These are phyloP conservation scores for Hypomesus transpacificus DNA, from an alignment of 2,113 vertebrate species.

Conservation along the genomic window DNA sequence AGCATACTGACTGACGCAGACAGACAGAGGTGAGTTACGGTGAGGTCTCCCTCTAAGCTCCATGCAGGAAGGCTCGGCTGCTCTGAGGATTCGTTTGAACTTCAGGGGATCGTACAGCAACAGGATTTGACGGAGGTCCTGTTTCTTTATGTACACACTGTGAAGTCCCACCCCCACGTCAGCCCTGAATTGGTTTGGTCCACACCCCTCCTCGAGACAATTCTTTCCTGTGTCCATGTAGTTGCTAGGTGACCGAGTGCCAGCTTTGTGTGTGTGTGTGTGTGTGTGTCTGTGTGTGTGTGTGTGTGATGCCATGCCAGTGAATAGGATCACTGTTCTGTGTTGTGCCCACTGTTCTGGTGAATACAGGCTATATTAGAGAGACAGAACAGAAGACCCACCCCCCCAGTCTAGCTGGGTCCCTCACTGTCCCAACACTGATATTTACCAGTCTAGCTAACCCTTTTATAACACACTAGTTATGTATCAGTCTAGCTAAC, in stretches of 20 bases:
- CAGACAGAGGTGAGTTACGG: too few relatives aligned
- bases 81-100: too few relatives aligned
- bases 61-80: neutral
- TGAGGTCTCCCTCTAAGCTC: neutral
- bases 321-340: slow-evolving; percentile 64
- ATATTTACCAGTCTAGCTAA: too few relatives aligned
- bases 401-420: slow-evolving; percentile 22
- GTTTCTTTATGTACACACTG: neutral
- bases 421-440: slow-evolving; percentile 14
- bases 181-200: slow-evolving; percentile 21
- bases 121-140: neutral
- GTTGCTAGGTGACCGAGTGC: slow-evolving; percentile 64
- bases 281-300: slow-evolving; percentile 25
- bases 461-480: neutral
- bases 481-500: slow-evolving; percentile 20
- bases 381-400: slow-evolving; percentile 18
- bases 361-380: slow-evolving; percentile 48
- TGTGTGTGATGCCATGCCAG: slow-evolving; percentile 25
- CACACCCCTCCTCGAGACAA: slow-evolving; percentile 25
- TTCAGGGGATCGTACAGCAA: too few relatives aligned
- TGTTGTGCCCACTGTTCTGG: slow-evolving; percentile 52
- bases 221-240: slow-evolving; percentile 47
- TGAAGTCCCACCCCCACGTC: slow-evolving; percentile 4
- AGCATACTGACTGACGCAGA: too few relatives aligned
- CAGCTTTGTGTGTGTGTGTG: slow-evolving; percentile 11